Base-by-base conservation (phyloP, 1,140 invertebrate species). In the Drosophila fuyamai region DNA sequence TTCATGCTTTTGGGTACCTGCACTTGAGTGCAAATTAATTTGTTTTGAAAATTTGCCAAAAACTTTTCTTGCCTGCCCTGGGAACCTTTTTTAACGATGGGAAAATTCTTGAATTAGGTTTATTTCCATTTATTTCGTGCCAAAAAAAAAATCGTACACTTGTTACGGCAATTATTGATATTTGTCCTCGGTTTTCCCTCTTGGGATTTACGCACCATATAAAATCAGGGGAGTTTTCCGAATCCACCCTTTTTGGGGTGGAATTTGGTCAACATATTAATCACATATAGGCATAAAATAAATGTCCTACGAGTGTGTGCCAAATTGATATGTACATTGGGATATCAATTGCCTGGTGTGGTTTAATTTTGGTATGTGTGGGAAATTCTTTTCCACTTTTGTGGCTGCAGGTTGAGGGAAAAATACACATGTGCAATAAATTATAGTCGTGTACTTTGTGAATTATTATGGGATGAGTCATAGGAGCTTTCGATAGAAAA, bases 1-100 rank as follows among this genome's bases (percentile, higher is more conserved):
- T 23, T 29, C 14, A 6, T 41, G 18, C 1, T 51, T 40, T 18
- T 13, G 8, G 14, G 44, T 86, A 80, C 57, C 73, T 83, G 63
- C 41, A 76, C 46, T 70, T 88, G 84, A 88, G 84, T 88, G 61
- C 73, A 55, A 89, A 88, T 88, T 88, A 88, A 88, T 89, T 84
- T 84, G 84, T 80, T 88, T 89, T 83, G 84, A 78, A 81, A 84
- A 84, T 88, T 89, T 88, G 84, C 56, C 80, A 78, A 88, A 70
- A 73, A 54, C 40, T 80, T 80, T 38, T 27, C 2, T 14, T 29
- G 44, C 9, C n/a, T 36, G 12, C 36, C 23, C 23, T 65, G 70
- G 41, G 56, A 77, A 81, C 68, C 60, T 70, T 43, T 41, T 62
- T 35, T 76, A 68, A 83, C 73, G 76, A 80, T 84, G 83, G 68